Evolutionary conservation across 2,113 vertebrate species (phyloP), one percentile per base, ranked within the genome.

Genomic region (Ramphastos sulfuratus): DNA sequence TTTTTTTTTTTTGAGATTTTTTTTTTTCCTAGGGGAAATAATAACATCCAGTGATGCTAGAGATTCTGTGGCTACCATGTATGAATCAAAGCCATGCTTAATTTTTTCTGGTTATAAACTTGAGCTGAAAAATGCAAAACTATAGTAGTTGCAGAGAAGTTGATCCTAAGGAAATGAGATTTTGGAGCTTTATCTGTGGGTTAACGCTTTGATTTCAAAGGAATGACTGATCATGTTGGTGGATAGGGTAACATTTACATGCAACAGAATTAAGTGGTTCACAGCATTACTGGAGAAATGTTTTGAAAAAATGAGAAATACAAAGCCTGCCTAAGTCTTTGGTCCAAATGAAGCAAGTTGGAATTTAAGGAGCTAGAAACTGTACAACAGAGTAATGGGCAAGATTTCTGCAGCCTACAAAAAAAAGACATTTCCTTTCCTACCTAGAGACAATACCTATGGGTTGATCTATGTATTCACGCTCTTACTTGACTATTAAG

Each of bases 1-100:
- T 79, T 3, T 27, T 8, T 87, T 50, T 35, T 21, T 60, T 27
- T 75, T 12, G 6, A 78, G 64, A 46, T 75, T 39, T 75, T 33
- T 82, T 19, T 91, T 92, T 92, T 81, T 80, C 82, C 82, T 95
- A 48, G 18, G 56, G 56, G 20, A 82, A 95, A 76, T 87, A 93
- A 94, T 85, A 91, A 59, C 79, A 59, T 75, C 85, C 71, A 78
- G 19, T 78, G 76, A 78, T 90, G 60, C 13, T 58, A 80, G 73
- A 93, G 24, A 77, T 86, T 81, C 92, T 90, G 87, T 61, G 35
- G 21, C 31, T 77, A 89, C 9, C 39, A 58, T 70, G 65, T 63
- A 94, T 87, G 82, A 91, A 93, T 87, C 1, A 4, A 77, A 93
- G 39, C 7, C 16, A 72, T 67, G 28, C 39, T 85, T 94, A 96